Percentiles rank a stretch among this genome's conserved stretches.
These are phyloP conservation scores for Onthophagus sagittarius DNA, from an alignment of 2,888 invertebrate genomes.

Conservation along the genomic window DNA sequence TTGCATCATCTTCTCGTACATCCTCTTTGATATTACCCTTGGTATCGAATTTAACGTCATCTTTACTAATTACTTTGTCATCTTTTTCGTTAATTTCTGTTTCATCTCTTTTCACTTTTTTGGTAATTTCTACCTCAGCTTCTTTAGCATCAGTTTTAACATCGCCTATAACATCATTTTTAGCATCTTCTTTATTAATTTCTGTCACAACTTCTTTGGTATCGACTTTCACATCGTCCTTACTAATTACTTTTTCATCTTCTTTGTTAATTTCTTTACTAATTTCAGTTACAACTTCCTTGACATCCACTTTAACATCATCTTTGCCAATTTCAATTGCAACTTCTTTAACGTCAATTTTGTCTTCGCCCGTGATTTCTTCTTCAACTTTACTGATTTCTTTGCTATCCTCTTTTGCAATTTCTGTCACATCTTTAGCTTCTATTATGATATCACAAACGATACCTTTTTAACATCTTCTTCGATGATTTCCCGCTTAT, in stretches of 20 bases:
- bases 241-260: slow-evolving; percentile 15
- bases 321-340: slow-evolving; percentile 28
- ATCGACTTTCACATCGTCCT: slow-evolving; percentile 34
- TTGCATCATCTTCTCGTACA: too few species aligned
- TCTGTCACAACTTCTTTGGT: neutral
- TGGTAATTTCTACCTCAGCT: slow-evolving; percentile 28
- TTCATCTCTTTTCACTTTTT: slow-evolving; percentile 24
- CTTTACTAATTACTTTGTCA: slow-evolving; percentile 40
- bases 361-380: too few species aligned
- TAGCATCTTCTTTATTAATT: too few species aligned
- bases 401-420: slow-evolving; percentile 4
- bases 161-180: slow-evolving; percentile 19
- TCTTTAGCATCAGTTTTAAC: slow-evolving; percentile 25
- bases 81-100: slow-evolving; percentile 31
- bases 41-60: slow-evolving; percentile 21
- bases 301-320: slow-evolving; percentile 32
- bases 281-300: slow-evolving; percentile 21
- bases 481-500: neutral
- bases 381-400: slow-evolving; percentile 19
- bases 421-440: slow-evolving; percentile 40
- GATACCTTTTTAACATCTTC: slow-evolving; percentile 5
- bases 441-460: neutral
- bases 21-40: too few species aligned
- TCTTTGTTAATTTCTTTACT: slow-evolving; percentile 22
- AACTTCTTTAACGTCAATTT: slow-evolving; percentile 16